Base-by-base conservation (phyloP, 2,888 invertebrate species). In the Andricus quercusramuli region DNA sequence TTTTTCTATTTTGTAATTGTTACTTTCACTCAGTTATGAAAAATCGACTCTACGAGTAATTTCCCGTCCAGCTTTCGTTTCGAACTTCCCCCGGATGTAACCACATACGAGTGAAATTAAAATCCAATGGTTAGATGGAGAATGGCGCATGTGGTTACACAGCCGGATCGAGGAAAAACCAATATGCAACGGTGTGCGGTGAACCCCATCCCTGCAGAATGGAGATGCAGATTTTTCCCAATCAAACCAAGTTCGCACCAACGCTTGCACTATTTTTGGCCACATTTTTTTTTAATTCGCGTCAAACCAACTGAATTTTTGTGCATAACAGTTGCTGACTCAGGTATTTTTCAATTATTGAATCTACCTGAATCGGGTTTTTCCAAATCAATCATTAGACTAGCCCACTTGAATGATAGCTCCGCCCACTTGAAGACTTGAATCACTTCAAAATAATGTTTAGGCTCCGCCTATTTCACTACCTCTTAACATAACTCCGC, bases 41-140 rank as follows among this genome's bases (percentile, higher is more conserved):
- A 62, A 25, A 22, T 22, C 6, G 6, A 62, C 6, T 17, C 17
- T 47, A 17, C 17, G 3, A 25, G 22, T 25, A 25, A 22, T 25
- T 25, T 41, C 17, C 25, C 2, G 0, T 41, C 22, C 11, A 74
- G 11, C 5, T n/a, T 32, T 56, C 4, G 70, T 29, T 32, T 32
- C 3, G 9, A 74, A 51, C 56, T 74, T 74, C n/a, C 6, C 29
- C 51, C 56, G n/a, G 56, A 32, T 56, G 32, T 56, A 37, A 74
- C 29, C 32, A 11, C 51, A 74, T 20, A n/a, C 8, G 32, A 67
- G 66, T 78, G 70, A 83, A 86, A 85, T 84, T 85, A 85, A 85
- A 85, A 85, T 83, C 83, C 80, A 79, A 81, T 80, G 79, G 78
- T 83, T 83, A 80, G 66, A 68, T 80, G 74, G 79, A 82, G 78